Percentiles rank a stretch among this genome's conserved stretches.
Evolutionary conservation across 2,888 invertebrate species (phyloP).

Genomic region (Pachydiplax longipennis): DNA sequence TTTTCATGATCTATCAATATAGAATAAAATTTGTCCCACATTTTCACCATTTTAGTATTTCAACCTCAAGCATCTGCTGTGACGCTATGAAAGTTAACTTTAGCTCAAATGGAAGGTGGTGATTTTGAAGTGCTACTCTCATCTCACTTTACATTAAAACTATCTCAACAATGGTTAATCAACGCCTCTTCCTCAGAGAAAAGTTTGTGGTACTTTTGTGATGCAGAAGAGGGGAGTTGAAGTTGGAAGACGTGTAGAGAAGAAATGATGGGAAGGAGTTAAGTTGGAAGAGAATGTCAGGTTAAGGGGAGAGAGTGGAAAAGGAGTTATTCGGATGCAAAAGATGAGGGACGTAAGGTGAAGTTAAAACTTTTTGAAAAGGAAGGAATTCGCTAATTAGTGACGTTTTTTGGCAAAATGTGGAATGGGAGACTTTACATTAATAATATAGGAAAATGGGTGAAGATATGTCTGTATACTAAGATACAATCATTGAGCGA

Average conservation of each 20-base stretch:
- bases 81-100: background rate
- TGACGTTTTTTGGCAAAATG: too few species aligned
- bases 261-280: background rate
- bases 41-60: too few species aligned
- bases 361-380: too few species aligned
- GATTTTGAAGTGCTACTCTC: background rate
- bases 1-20: too few species aligned
- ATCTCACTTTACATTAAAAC: background rate
- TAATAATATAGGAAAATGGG: too few species aligned
- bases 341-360: background rate
- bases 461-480: too few species aligned
- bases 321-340: background rate
- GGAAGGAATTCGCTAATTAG: too few species aligned
- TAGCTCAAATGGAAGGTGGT: background rate
- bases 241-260: too few species aligned
- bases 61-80: too few species aligned
- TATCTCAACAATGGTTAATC: slow-evolving; percentile 15
- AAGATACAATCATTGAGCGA: too few species aligned
- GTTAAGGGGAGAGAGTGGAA: background rate
- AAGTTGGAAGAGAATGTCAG: background rate
- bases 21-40: too few species aligned
- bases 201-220: slow-evolving; percentile 5
- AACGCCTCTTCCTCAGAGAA: background rate
- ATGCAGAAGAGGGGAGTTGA: background rate
- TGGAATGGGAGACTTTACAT: too few species aligned